Conservation (phyloP, 1,140 invertebrate species). For the Xylocopa sonorina region DNA sequence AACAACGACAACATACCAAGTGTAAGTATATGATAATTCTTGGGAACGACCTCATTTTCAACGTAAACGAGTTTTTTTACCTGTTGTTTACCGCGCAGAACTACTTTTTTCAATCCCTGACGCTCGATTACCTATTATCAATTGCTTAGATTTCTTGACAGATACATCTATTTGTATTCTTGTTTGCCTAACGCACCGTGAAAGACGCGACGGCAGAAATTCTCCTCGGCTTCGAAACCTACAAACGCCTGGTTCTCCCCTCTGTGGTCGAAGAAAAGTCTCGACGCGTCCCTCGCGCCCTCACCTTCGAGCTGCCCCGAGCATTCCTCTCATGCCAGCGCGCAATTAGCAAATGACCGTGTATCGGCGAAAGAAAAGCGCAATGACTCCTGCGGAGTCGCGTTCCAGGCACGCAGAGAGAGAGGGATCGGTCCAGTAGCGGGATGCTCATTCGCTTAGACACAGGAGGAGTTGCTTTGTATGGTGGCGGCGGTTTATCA, state of each 20-base stretch:
- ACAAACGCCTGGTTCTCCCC: too few relatives aligned
- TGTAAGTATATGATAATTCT: constrained; percentile 93
- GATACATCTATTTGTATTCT: too few relatives aligned
- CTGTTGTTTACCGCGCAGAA: too few relatives aligned
- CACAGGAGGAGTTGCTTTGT: constrained; percentile 58
- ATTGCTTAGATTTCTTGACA: too few relatives aligned
- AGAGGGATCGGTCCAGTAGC: not conserved
- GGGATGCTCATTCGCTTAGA: constrained; percentile 42
- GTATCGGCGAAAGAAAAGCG: constrained; percentile 31
- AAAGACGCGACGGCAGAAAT: too few relatives aligned
- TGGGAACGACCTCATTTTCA: not conserved
- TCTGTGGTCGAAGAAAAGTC: too few relatives aligned
- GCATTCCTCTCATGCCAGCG: not conserved
- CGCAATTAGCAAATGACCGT: constrained; percentile 39
- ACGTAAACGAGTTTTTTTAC: too few relatives aligned
- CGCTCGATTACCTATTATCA: too few relatives aligned
- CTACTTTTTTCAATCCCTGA: too few relatives aligned
- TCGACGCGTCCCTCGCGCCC: too few relatives aligned
- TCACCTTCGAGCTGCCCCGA: not conserved
- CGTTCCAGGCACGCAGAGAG: not conserved
- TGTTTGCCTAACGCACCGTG: too few relatives aligned
- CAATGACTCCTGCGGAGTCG: constrained; percentile 34
- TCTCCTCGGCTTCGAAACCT: too few relatives aligned
- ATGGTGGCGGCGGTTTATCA: constrained; percentile 63
- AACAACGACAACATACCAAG: constrained; percentile 99